Conservation (phyloP, 2,888 invertebrate species). For the Hydriomena furcata region DNA sequence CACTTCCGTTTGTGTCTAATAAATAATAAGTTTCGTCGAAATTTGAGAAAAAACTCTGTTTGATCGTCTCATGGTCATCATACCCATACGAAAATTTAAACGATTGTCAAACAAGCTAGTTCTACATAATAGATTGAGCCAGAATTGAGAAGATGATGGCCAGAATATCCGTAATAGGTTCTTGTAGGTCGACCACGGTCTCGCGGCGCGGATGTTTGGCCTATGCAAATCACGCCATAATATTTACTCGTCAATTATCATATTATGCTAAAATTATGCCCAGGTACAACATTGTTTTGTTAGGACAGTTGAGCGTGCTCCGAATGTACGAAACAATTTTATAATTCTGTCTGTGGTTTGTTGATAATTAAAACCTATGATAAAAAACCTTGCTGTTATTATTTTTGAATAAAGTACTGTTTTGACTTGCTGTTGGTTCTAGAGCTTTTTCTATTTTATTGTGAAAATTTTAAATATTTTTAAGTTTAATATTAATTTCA, state of each 20-base stretch:
- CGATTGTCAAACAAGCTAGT: background rate
- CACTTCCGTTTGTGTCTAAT: no score
- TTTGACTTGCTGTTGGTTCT: no score
- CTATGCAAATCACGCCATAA: slow-evolving; percentile 59
- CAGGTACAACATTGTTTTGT: slow-evolving; percentile 27
- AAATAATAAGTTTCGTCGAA: no score
- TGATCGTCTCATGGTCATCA: no score
- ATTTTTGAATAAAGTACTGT: slow-evolving; percentile 4
- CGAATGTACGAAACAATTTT: slow-evolving; percentile 12
- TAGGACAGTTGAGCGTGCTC: slow-evolving; percentile 22
- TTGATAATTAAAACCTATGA: slow-evolving; percentile 11
- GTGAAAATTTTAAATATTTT: no score
- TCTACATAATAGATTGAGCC: background rate
- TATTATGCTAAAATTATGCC: slow-evolving; percentile 24
- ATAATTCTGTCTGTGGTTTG: background rate
- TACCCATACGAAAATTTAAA: background rate
- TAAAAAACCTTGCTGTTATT: slow-evolving; percentile 8
- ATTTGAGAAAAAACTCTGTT: background rate
- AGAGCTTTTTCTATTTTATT: no score
- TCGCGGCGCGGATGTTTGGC: slow-evolving; percentile 89
- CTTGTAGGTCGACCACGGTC: background rate
- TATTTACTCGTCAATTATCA: slow-evolving; percentile 30
- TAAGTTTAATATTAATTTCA: background rate
- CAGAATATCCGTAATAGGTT: background rate
- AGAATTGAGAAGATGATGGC: background rate